These are phyloP conservation scores for Trichonephila clavipes DNA, from an alignment of 1,140 invertebrate species.

Conservation along the genomic window DNA sequence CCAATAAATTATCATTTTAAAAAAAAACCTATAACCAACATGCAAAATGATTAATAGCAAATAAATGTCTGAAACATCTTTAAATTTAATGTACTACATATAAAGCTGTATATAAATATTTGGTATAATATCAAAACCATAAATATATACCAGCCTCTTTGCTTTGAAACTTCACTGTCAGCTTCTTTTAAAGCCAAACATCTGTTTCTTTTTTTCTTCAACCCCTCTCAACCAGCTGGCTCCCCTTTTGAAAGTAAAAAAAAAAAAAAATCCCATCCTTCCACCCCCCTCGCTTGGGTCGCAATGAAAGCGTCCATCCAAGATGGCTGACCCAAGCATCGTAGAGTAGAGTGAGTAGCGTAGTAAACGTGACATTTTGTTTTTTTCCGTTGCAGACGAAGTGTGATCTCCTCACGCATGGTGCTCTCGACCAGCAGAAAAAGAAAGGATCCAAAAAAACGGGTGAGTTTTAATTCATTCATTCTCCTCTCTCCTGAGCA, in stretches of 20 bases:
- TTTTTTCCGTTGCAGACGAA: conserved; percentile 75
- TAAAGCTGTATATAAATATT: too few species aligned
- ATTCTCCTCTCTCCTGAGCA: neutral
- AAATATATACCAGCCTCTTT: neutral
- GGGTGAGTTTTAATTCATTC: conserved; percentile 60
- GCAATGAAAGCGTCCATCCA: conserved; percentile 71
- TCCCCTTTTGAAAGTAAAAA: conserved; percentile 38
- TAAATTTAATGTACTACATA: too few species aligned
- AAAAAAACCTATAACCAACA: too few species aligned
- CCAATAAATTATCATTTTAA: too few species aligned
- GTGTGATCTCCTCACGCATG: conserved; percentile 75
- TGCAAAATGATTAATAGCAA: too few species aligned
- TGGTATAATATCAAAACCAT: too few species aligned
- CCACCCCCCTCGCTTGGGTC: conserved; percentile 49
- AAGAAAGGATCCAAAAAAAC: conserved; percentile 75
- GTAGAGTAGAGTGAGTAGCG: conserved; percentile 46
- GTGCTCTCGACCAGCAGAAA: conserved; percentile 72
- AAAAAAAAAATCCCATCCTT: conserved; percentile 38
- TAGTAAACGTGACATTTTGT: conserved; percentile 76
- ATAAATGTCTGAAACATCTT: too few species aligned
- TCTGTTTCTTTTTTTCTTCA: conserved; percentile 67
- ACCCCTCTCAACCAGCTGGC: conserved; percentile 66
- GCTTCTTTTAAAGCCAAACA: conserved; percentile 45
- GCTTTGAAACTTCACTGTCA: conserved; percentile 16
- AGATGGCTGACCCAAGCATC: conserved; percentile 60